Evolutionary conservation across 2,888 invertebrate genomes (phyloP).

Genomic region (Thysanoteuthis rhombus): DNA sequence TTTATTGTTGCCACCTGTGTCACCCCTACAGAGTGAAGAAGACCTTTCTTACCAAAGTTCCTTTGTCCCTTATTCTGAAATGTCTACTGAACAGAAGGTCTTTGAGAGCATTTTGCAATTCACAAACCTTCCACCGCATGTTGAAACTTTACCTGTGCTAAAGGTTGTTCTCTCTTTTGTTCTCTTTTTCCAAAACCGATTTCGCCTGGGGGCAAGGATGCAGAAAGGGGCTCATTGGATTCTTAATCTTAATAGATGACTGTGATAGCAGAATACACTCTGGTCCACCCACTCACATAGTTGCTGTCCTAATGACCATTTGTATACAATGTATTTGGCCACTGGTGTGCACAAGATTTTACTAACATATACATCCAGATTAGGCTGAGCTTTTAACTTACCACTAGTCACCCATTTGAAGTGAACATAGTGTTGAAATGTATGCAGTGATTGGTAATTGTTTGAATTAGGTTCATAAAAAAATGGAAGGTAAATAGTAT

Average conservation of each 20-base stretch:
- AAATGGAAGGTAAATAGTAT: no score
- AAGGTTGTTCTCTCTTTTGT: background rate
- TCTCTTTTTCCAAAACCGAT: background rate
- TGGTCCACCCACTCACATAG: background rate
- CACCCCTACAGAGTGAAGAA: background rate
- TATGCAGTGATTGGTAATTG: no score
- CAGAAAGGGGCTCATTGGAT: background rate
- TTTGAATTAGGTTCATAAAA: no score
- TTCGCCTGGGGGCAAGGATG: background rate
- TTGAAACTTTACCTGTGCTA: background rate
- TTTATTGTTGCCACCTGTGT: background rate
- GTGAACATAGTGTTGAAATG: no score
- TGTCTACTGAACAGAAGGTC: conserved; percentile 21
- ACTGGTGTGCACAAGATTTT: background rate
- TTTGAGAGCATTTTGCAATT: conserved; percentile 18
- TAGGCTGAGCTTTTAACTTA: background rate
- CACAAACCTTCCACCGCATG: background rate
- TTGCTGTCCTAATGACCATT: background rate
- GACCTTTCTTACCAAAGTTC: background rate
- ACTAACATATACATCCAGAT: background rate
- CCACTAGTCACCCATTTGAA: background rate
- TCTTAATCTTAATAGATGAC: background rate
- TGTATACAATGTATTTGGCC: background rate
- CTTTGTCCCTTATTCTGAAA: conserved; percentile 16
- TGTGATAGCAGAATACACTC: background rate